phyloP scores from a whole-genome alignment of 2,888 invertebrate species.

The Seladonia tumulorum region DNA sequence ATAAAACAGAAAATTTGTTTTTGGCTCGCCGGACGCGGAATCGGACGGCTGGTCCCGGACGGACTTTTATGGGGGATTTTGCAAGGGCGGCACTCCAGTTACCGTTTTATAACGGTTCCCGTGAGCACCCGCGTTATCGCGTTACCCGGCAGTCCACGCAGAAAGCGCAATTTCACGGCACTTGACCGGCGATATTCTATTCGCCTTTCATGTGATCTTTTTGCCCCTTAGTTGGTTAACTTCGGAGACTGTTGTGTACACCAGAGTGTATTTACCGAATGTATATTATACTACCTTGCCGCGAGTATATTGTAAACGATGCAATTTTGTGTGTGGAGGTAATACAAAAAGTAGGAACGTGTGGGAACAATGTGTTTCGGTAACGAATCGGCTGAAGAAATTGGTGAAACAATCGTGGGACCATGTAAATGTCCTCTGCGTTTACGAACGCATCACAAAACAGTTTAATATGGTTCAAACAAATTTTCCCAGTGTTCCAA shows the following conservation, averaged over 20 bases:
- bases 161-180: slow-evolving; percentile 3
- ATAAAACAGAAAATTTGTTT: neutral
- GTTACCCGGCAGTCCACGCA: neutral
- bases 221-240: neutral
- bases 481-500: no score
- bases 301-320: neutral
- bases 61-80: neutral
- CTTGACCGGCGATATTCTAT: neutral
- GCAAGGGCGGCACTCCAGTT: neutral
- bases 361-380: no score
- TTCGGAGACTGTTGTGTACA: neutral
- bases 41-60: neutral
- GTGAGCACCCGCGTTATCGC: neutral
- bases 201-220: neutral
- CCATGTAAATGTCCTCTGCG: no score
- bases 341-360: no score
- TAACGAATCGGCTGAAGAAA: no score
- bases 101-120: neutral
- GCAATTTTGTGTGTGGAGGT: neutral
- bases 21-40: neutral
- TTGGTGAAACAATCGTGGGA: no score
- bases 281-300: neutral
- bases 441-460: no score
- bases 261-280: neutral
- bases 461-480: no score